Base-by-base conservation (phyloP, 2,113 vertebrate genomes). In the Pholis gunnellus region DNA sequence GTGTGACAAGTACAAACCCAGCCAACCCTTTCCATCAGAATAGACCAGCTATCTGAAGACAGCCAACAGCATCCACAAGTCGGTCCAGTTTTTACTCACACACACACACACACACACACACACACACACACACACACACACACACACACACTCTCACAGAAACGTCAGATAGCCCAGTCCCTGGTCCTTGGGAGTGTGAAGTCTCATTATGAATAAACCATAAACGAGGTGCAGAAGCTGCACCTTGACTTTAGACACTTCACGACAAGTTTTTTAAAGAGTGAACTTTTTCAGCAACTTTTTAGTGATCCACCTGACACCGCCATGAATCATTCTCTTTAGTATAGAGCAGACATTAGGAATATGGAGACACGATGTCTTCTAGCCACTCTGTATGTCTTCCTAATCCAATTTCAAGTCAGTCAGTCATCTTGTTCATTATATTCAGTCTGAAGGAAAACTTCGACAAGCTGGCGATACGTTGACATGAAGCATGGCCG, bases 171-270 rank as follows among this genome's bases (percentile, higher is more conserved):
- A 64, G 76, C 74, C 69, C 70, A 50, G 76, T 84, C 81, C 64
- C 72, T 42, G 65, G 72, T 77, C 60, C 75, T 82, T 80, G 72
- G 56, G 81, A 84, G 72, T 80, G 68, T 82, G 78, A 88, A 86
- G 81, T 73, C 75, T 86, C 78, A 88, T 87, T 88, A 89, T 88
- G 86, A 91, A 89, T 88, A 91, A 89, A 86, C 86, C 90, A 88
- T 88, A 89, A 83, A 83, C 38, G 46, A 76, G 63, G 60, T 36
- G 63, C 59, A 66, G 48, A 34, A 60, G 59, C 65, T 81, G 83
- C 60, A 81, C 68, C 85, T 85, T 85, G 75, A 85, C 82, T 85
- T 81, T 46, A 59, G 82, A 89, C 67, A 77, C 72, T 68, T 82
- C 54, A 65, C 40, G 27, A 57, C 42, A 76, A 87, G 75, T 84